These are phyloP conservation scores for Kryptolebias ocellatus DNA, from an alignment of 2,797 vertebrate species.

Conservation along the genomic window DNA sequence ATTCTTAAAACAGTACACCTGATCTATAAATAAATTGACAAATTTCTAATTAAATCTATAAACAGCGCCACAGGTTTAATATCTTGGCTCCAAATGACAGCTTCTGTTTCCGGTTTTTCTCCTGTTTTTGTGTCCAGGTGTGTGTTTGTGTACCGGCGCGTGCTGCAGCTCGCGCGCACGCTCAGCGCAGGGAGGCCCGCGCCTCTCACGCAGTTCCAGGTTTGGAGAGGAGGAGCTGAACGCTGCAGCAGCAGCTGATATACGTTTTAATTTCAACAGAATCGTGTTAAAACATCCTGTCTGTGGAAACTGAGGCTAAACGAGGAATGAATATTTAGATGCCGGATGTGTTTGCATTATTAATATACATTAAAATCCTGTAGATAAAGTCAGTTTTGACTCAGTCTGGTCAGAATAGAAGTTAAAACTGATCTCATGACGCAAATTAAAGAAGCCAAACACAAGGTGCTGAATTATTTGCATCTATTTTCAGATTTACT, in stretches of 20 bases:
- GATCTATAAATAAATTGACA: too few species aligned
- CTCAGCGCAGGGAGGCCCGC: neutral
- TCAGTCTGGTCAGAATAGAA: slow-evolving; percentile 5
- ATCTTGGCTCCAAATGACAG: too few species aligned
- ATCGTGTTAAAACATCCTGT: slow-evolving; percentile 22
- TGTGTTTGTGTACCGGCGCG: too few species aligned
- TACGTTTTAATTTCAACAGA: slow-evolving; percentile 10
- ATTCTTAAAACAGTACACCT: too few species aligned
- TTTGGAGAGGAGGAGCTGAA: slow-evolving; percentile 3
- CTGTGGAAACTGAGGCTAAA: slow-evolving; percentile 37
- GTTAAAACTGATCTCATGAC: slow-evolving; percentile 18
- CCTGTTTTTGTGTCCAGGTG: too few species aligned
- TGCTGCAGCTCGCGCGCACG: too few species aligned
- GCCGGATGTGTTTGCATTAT: slow-evolving; percentile 46
- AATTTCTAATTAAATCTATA: too few species aligned
- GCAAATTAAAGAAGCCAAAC: too few species aligned
- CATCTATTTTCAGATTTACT: neutral
- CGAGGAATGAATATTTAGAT: slow-evolving; percentile 61
- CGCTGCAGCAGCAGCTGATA: neutral
- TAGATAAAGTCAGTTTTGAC: slow-evolving; percentile 55
- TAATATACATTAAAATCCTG: slow-evolving; percentile 57
- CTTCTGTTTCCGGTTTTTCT: too few species aligned
- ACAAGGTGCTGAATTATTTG: too few species aligned
- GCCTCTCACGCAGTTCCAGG: slow-evolving; percentile 7
- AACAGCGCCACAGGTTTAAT: too few species aligned